Evolutionary conservation across 2,888 invertebrate genomes (phyloP).

Genomic region (Mimachlamys varia): DNA sequence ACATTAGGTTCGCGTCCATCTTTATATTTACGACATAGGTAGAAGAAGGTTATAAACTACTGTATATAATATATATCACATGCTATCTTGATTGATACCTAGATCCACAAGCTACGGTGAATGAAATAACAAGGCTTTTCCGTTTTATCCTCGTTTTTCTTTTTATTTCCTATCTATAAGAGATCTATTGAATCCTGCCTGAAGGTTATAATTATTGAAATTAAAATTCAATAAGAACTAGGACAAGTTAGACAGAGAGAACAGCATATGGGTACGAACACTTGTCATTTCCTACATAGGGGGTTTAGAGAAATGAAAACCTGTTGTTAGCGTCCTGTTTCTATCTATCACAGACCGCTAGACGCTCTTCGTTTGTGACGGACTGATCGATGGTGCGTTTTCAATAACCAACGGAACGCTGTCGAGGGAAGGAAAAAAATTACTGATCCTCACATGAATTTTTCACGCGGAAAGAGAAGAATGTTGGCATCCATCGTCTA

Average conservation of each 20-base stretch:
- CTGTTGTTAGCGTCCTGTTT: conserved; percentile 19
- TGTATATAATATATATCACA: neutral
- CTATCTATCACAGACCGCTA: neutral
- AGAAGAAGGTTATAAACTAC: neutral
- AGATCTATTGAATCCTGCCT: neutral
- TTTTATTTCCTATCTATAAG: neutral
- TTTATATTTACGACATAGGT: neutral
- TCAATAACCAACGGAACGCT: conserved; percentile 47
- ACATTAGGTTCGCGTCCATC: neutral
- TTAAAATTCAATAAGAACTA: conserved; percentile 7
- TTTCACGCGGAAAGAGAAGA: conserved; percentile 46
- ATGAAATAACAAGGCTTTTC: neutral
- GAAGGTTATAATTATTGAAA: conserved; percentile 14
- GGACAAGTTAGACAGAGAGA: neutral
- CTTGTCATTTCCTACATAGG: neutral
- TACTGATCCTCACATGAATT: conserved; percentile 32
- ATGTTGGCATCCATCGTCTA: neutral
- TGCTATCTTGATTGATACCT: neutral
- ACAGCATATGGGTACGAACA: neutral
- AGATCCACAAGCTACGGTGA: neutral
- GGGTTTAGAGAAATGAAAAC: conserved; percentile 27
- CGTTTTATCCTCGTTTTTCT: neutral
- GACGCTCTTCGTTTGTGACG: conserved; percentile 12
- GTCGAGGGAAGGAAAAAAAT: conserved; percentile 24
- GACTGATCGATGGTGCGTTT: conserved; percentile 45